Percentiles rank a stretch among this genome's conserved stretches.
Conservation (phyloP, 2,888 invertebrate genomes). For the Junonia oenone region DNA sequence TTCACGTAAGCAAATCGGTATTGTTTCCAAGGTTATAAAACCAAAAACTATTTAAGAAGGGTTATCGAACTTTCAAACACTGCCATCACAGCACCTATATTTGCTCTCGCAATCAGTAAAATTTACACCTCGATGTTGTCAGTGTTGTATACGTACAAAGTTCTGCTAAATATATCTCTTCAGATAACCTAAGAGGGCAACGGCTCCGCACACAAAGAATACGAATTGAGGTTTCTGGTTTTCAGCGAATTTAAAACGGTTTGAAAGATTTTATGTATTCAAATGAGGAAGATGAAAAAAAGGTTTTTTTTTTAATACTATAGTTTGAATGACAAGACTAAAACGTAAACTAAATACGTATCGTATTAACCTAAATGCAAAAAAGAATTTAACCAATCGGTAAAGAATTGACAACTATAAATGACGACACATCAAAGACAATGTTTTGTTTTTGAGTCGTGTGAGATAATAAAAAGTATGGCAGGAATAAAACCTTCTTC, state of each 20-base stretch:
- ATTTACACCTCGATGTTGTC: conserved; percentile 60
- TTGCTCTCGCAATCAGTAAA: conserved; percentile 60
- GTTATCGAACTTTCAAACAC: conserved; percentile 54
- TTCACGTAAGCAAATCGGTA: conserved; percentile 1
- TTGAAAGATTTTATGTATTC: conserved; percentile 44
- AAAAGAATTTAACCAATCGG: background rate
- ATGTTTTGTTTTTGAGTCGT: background rate
- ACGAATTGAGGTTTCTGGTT: conserved; percentile 53
- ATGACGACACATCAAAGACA: background rate
- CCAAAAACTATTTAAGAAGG: conserved; percentile 38
- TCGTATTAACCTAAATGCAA: conserved; percentile 1
- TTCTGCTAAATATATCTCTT: conserved; percentile 56
- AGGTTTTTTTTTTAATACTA: conserved; percentile 9
- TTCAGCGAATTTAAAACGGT: conserved; percentile 46
- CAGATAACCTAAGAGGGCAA: conserved; percentile 56
- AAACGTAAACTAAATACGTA: background rate
- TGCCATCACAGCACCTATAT: conserved; percentile 48
- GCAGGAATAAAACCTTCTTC: conserved; percentile 1
- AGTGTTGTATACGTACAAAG: conserved; percentile 42
- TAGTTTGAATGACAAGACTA: conserved; percentile 5
- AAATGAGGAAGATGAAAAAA: conserved; percentile 36
- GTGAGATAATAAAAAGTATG: background rate
- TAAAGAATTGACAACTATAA: background rate
- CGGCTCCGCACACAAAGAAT: conserved; percentile 51
- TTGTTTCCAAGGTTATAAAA: conserved; percentile 22